Evolutionary conservation across 2,797 vertebrate species (phyloP).

Genomic region (Danio albolineatus): DNA sequence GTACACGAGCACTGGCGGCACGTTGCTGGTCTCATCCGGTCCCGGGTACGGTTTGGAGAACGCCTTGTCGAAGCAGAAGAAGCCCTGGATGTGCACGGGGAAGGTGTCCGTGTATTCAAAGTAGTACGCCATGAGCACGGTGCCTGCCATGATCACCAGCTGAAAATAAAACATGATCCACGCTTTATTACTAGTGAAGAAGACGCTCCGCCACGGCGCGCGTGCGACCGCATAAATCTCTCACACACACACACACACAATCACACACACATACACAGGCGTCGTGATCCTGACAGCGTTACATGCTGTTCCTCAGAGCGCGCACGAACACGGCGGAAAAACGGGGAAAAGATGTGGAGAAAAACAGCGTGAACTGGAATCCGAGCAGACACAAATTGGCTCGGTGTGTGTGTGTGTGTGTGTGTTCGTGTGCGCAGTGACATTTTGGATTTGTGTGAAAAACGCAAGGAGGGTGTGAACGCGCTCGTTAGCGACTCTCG

Average conservation of each 20-base stretch:
- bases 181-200: slow-evolving; percentile 47
- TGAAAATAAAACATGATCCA: slow-evolving; percentile 73
- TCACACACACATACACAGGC: slow-evolving; percentile 42
- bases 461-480: slow-evolving; percentile 44
- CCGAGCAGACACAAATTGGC: slow-evolving; percentile 43
- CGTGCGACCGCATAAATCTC: slow-evolving; percentile 36
- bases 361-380: slow-evolving; percentile 15
- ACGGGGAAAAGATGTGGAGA: slow-evolving; percentile 38
- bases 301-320: slow-evolving; percentile 38
- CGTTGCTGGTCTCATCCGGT: slow-evolving; percentile 80
- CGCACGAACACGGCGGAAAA: slow-evolving; percentile 31
- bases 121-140: slow-evolving; percentile 83
- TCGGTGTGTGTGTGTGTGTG: slow-evolving; percentile 19
- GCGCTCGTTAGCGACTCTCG: slow-evolving; percentile 54
- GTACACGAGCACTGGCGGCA: slow-evolving; percentile 80
- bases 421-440: slow-evolving; percentile 26
- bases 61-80: slow-evolving; percentile 84
- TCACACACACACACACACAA: too few relatives aligned
- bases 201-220: slow-evolving; percentile 51
- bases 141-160: slow-evolving; percentile 83
- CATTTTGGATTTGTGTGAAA: slow-evolving; percentile 49
- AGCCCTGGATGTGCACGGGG: slow-evolving; percentile 83
- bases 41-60: slow-evolving; percentile 86
- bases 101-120: slow-evolving; percentile 87
- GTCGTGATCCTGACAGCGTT: slow-evolving; percentile 45